Percentiles rank a stretch among this genome's conserved stretches.
Evolutionary conservation across 1,140 invertebrate species (phyloP).

Genomic region (Drosophila pseudoananassae): DNA sequence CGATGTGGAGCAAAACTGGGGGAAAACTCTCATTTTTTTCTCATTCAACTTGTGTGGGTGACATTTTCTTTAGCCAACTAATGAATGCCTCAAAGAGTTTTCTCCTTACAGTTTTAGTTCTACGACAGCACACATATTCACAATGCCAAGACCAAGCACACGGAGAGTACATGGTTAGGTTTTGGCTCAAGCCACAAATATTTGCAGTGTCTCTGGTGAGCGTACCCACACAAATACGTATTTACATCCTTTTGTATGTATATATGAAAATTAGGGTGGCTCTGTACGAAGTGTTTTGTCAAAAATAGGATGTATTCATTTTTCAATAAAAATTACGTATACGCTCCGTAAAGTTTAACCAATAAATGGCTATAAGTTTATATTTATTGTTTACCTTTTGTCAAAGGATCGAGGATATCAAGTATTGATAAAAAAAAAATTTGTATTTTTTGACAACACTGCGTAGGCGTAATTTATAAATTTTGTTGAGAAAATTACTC

Average conservation of each 20-base stretch:
- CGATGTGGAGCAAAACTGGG: background rate
- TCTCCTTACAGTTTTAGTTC: slow-evolving; percentile 54
- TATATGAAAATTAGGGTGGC: background rate
- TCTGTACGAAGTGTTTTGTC: background rate
- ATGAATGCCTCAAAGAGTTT: slow-evolving; percentile 58
- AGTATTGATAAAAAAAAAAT: background rate
- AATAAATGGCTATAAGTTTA: too few species aligned
- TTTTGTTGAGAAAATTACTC: background rate
- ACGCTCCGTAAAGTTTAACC: too few species aligned
- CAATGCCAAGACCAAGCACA: slow-evolving; percentile 16
- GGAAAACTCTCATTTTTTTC: slow-evolving; percentile 25
- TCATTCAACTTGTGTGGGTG: slow-evolving; percentile 30
- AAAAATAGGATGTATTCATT: too few species aligned
- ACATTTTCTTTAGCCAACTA: slow-evolving; percentile 58
- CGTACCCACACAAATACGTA: slow-evolving; percentile 2
- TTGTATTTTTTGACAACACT: background rate
- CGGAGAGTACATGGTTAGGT: slow-evolving; percentile 28
- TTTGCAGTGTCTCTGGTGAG: slow-evolving; percentile 36
- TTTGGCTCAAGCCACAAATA: slow-evolving; percentile 46
- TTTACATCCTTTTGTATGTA: background rate
- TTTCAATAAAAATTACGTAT: too few species aligned
- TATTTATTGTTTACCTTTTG: too few species aligned
- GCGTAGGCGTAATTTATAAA: background rate
- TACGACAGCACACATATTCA: slow-evolving; percentile 24
- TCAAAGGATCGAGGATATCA: background rate